These are phyloP conservation scores for Hecatera dysodea DNA, from an alignment of 2,888 invertebrate species.

Conservation along the genomic window DNA sequence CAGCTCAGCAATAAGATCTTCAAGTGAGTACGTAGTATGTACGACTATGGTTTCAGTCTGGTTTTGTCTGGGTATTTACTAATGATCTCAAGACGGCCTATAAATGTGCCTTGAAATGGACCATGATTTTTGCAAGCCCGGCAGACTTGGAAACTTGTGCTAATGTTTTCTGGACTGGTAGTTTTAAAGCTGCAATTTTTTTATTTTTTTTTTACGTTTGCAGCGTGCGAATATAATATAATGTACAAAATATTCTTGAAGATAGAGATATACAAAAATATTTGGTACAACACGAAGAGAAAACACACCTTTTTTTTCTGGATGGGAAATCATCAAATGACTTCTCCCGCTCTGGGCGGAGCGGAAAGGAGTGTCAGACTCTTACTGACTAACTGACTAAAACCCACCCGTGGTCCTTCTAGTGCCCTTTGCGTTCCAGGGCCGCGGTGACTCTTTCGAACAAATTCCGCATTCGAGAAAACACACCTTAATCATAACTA, in stretches of 20 bases:
- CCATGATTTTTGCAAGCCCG: constrained; percentile 9
- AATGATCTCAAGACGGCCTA: constrained; percentile 11
- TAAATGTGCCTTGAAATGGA: constrained; percentile 17
- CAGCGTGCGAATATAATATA: neutral
- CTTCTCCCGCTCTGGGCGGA: too few relatives aligned
- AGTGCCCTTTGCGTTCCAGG: too few relatives aligned
- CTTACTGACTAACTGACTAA: too few relatives aligned
- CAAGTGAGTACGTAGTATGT: constrained; percentile 12
- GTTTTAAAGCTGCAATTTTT: neutral
- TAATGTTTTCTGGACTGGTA: neutral
- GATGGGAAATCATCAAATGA: too few relatives aligned
- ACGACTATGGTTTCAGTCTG: constrained; percentile 17
- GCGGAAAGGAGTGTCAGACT: too few relatives aligned
- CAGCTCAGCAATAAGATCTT: too few relatives aligned
- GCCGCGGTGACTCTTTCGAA: too few relatives aligned
- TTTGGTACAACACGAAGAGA: too few relatives aligned
- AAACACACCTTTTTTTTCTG: too few relatives aligned
- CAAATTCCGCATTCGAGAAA: too few relatives aligned
- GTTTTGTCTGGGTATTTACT: constrained; percentile 9
- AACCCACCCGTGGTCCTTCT: too few relatives aligned
- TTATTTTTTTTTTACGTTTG: neutral
- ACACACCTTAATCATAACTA: too few relatives aligned
- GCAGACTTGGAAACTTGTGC: neutral
- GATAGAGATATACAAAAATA: neutral
- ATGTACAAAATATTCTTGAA: neutral